phyloP scores from a whole-genome alignment of 2,113 vertebrate species.

The Naja naja region DNA sequence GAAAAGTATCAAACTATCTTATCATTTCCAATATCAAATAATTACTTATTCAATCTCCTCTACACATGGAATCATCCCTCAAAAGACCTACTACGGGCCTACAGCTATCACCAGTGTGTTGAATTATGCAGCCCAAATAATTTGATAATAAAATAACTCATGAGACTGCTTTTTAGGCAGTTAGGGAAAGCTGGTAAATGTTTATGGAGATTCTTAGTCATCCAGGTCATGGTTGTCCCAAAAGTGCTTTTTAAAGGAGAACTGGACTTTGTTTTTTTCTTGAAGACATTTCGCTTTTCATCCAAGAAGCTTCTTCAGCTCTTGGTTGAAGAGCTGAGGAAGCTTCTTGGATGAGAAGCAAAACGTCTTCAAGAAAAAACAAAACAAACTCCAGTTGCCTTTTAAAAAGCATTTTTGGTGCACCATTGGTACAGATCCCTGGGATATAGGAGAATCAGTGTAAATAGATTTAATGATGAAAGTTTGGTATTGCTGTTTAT shows the following conservation, averaged over 20 bases:
- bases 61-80: not conserved
- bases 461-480: conserved; percentile 42
- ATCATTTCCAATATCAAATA: not conserved
- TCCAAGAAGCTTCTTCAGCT: not conserved
- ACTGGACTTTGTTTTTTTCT: not conserved
- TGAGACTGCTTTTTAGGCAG: not conserved
- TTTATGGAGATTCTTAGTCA: not conserved
- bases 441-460: not conserved
- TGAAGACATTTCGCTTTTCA: not conserved
- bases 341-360: not conserved
- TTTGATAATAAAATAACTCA: not conserved
- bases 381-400: not conserved
- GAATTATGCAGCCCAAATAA: not conserved
- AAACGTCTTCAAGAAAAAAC: not conserved
- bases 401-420: not conserved
- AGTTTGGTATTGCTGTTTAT: conserved; percentile 46
- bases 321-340: not conserved
- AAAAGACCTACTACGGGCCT: not conserved
- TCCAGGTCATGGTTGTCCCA: not conserved
- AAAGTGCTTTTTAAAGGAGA: not conserved
- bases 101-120: not conserved
- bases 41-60: not conserved
- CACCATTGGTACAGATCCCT: not conserved
- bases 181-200: not conserved
- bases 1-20: not conserved